A percentile compares a stretch with the other conserved stretches of the same genome.
Conservation (phyloP, 2,113 vertebrate species). For the Cnemophilus loriae region DNA sequence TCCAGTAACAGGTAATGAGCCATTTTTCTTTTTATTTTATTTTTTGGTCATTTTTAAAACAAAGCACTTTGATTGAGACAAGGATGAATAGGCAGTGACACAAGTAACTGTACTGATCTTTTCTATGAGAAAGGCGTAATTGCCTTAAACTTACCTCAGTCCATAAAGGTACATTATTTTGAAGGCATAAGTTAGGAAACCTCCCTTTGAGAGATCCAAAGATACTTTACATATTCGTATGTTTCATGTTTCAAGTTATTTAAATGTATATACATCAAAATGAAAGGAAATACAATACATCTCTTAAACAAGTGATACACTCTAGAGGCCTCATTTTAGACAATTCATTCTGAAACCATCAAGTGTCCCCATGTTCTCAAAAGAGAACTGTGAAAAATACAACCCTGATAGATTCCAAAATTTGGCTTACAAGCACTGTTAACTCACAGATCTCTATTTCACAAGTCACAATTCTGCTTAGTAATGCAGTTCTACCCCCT, state of each 20-base stretch:
- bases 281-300: not conserved
- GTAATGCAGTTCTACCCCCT: not conserved
- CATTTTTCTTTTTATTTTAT: not conserved
- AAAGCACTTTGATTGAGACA: not conserved
- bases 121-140: not conserved
- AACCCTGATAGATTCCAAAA: not conserved
- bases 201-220: not conserved
- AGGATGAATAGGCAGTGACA: not conserved
- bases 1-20: not conserved
- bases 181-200: not conserved
- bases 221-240: not conserved
- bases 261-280: not conserved
- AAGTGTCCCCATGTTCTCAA: not conserved
- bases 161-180: not conserved
- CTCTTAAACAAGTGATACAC: not conserved
- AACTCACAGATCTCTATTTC: not conserved
- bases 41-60: not conserved
- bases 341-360: not conserved
- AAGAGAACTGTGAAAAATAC: not conserved
- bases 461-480: not conserved
- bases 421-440: not conserved
- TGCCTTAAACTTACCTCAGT: not conserved
- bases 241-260: not conserved
- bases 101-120: not conserved
- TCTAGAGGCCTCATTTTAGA: not conserved